Conservation (phyloP, 2,797 vertebrate genomes). For the Glossophaga mutica region DNA sequence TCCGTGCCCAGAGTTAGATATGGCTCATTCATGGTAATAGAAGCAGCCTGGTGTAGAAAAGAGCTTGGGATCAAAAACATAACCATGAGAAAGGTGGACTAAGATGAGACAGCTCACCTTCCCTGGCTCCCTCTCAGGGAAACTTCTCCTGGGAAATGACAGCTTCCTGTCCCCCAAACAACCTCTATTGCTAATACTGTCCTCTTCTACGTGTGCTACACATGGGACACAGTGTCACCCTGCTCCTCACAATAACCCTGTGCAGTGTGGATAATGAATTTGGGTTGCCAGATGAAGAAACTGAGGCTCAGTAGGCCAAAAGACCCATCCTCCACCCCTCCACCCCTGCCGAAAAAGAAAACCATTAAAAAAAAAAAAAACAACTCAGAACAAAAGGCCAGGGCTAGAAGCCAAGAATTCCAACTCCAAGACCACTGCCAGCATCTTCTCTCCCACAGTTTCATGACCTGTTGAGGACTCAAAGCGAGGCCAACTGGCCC, state of each 20-base stretch:
- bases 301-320: background rate
- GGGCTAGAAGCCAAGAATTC: constrained; percentile 22
- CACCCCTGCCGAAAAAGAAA: background rate
- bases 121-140: background rate
- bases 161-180: constrained; percentile 17
- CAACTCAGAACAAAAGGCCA: background rate
- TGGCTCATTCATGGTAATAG: background rate
- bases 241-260: background rate
- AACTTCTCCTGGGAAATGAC: constrained; percentile 16
- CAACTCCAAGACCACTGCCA: background rate
- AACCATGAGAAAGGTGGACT: background rate
- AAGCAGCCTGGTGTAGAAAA: background rate
- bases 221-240: background rate
- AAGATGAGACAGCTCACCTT: constrained; percentile 19
- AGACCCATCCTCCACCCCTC: background rate
- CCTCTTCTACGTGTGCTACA: background rate
- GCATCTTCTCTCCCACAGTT: background rate
- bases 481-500: background rate
- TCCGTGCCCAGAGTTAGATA: background rate
- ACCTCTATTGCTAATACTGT: constrained; percentile 40
- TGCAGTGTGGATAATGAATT: background rate
- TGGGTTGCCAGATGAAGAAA: constrained; percentile 36
- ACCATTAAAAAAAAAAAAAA: background rate
- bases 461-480: background rate
- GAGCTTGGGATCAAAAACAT: background rate